Evolutionary conservation across 64 coral and sea anemone species (phyloP), one percentile per base, ranked within the genome.

Genomic region (Astreopora myriophthalma): DNA sequence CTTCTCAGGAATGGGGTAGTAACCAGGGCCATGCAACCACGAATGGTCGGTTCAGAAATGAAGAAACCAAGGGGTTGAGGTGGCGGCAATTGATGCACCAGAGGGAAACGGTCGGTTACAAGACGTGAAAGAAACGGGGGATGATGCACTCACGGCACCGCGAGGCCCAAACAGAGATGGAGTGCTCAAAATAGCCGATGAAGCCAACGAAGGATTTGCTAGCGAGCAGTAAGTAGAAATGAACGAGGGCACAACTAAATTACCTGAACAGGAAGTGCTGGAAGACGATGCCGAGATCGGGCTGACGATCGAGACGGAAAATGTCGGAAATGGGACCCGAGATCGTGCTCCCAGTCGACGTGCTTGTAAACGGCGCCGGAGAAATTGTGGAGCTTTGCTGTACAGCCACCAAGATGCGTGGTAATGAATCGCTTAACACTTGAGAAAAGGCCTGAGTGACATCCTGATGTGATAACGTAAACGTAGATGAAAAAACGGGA

Each of bases 1-100:
- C n/a, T n/a, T 79, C 24, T 38, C 27, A 0, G 37, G 33, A 5
- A 48, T 44, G 48, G 76, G 76, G 3, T 34, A 38, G 76, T 44
- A 44, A 24, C 76, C 76, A 6, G 76, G 9, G 14, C 76, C 76
- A 44, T n/a, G n/a, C n/a, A n/a, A 79, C 76, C 40, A 79, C 76
- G 48, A 44, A 79, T n/a, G 76, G 44, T 17, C 10, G 13, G 48
- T n/a, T 51, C 38, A 48, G 44, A n/a, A n/a, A n/a, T n/a, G n/a
- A n/a, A n/a, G n/a, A n/a, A n/a, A n/a, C n/a, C n/a, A n/a, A n/a
- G n/a, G n/a, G n/a, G n/a, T n/a, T n/a, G n/a, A n/a, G n/a, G n/a
- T n/a, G n/a, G n/a, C n/a, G n/a, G n/a, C n/a, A n/a, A n/a, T n/a
- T n/a, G n/a, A n/a, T n/a, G n/a, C n/a, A n/a, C n/a, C n/a, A n/a